Base-by-base conservation (phyloP, 2,113 vertebrate genomes). In the Recurvirostra avosetta region DNA sequence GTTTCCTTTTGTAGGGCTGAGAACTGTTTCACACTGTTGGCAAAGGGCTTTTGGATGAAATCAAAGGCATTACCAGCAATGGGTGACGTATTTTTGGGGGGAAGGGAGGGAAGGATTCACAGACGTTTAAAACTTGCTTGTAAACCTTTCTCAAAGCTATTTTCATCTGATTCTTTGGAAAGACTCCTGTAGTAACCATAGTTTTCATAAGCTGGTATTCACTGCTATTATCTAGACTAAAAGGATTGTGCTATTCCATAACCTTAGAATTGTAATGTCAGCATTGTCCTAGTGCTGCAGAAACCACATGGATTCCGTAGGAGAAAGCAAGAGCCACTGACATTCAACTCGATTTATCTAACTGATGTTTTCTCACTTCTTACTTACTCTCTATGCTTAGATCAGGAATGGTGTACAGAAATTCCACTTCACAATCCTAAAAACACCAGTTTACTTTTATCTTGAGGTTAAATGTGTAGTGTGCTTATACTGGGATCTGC, bases 401-500 rank as follows among this genome's bases (percentile, higher is more conserved):
- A 12, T 45, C 25, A 49, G 81, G 49, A 85, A 21, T 6, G 13
- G 12, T 11, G 2, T 1, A 15, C 43, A 20, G 25, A 5, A 76
- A 41, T 26, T 23, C 43, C 19, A 4, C 50, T 68, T 45, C 45
- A 15, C 27, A 5, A 1, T 4, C 17, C 6, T 27, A 7, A 55
- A n/a, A 2, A 18, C 8, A 9, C 12, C 25, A 5, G 23, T 40
- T 82, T 67, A 16, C 26, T 32, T 29, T 12, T 22, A 16, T 36
- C 53, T 32, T 2, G 47, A 40, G 58, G 32, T 1, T 62, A 15
- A 19, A 45, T 0, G 19, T 14, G 7, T 20, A 11, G n/a, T 1
- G 4, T 40, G 34, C 14, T 38, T 11, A 3, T 4, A 11, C 5
- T 1, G 21, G 19, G 6, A 34, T 22, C 6, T 26, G 19, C n/a